Percentiles rank a stretch among this genome's conserved stretches.
Conservation (phyloP, 2,797 vertebrate genomes). For the Urophycis tenuis region DNA sequence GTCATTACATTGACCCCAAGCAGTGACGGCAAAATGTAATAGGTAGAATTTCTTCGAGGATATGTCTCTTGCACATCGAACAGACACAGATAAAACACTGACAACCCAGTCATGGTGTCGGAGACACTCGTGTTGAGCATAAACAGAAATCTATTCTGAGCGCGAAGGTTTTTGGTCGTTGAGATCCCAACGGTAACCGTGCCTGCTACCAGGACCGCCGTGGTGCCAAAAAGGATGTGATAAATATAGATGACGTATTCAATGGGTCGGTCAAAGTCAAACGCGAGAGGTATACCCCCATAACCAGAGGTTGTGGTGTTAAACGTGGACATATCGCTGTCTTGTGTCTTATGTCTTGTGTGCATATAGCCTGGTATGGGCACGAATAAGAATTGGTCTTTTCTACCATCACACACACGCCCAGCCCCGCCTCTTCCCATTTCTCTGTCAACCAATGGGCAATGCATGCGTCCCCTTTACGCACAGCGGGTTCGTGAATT, state of each 20-base stretch:
- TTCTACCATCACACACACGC: background rate
- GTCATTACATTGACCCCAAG: conserved; percentile 50
- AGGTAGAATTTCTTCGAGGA: conserved; percentile 45
- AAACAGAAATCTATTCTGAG: conserved; percentile 70
- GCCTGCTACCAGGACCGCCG: no score
- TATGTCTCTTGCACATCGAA: conserved; percentile 59
- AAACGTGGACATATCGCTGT: no score
- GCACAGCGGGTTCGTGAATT: background rate
- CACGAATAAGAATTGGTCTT: background rate
- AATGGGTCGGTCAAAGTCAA: no score
- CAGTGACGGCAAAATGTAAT: conserved; percentile 30
- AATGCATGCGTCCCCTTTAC: background rate
- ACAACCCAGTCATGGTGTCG: conserved; percentile 50
- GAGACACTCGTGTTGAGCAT: conserved; percentile 70
- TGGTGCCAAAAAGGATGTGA: no score
- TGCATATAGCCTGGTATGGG: no score
- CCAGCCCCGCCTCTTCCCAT: no score
- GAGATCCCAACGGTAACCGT: no score
- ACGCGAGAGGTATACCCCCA: no score
- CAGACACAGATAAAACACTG: conserved; percentile 49
- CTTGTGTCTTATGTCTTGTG: no score
- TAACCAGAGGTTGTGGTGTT: no score
- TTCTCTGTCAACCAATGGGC: background rate
- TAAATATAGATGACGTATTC: no score
- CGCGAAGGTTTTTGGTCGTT: conserved; percentile 35